These are phyloP conservation scores for Prorops nasuta DNA, from an alignment of 1,140 invertebrate species.

Conservation along the genomic window DNA sequence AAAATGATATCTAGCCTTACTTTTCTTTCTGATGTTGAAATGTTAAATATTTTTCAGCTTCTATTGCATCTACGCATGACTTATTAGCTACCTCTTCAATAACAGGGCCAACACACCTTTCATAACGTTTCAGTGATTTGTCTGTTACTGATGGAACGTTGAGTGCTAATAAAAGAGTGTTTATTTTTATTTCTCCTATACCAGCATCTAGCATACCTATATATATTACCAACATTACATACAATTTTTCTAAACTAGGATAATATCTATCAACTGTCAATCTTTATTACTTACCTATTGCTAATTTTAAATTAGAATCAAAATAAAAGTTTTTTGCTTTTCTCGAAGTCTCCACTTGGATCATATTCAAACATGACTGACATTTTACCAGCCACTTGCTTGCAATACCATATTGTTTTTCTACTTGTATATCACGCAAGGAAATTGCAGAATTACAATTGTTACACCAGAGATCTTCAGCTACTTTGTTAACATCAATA, in stretches of 20 bases:
- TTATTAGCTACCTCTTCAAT: neutral
- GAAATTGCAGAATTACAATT: constrained; percentile 1
- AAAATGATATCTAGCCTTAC: too few relatives aligned
- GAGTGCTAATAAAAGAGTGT: neutral
- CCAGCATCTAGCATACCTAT: constrained; percentile 8
- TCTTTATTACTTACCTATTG: neutral
- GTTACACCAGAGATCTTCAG: constrained; percentile 4
- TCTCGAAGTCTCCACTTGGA: neutral
- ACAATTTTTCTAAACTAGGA: neutral
- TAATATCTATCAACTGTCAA: neutral
- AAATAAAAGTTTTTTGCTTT: neutral
- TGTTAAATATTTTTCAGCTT: neutral
- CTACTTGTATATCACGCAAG: neutral
- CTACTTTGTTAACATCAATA: neutral
- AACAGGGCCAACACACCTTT: neutral
- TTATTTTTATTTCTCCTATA: constrained; percentile 2
- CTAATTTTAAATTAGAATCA: constrained; percentile 7
- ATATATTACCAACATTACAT: neutral
- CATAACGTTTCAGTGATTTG: neutral
- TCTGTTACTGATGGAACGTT: neutral
- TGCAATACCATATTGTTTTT: neutral
- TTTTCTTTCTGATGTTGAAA: neutral
- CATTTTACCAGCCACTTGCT: constrained; percentile 1
- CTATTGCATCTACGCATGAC: neutral
- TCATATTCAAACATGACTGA: neutral